Percentiles rank a stretch among this genome's conserved stretches.
phyloP scores from a whole-genome alignment of 2,797 vertebrate genomes.

The Crotalus adamanteus region DNA sequence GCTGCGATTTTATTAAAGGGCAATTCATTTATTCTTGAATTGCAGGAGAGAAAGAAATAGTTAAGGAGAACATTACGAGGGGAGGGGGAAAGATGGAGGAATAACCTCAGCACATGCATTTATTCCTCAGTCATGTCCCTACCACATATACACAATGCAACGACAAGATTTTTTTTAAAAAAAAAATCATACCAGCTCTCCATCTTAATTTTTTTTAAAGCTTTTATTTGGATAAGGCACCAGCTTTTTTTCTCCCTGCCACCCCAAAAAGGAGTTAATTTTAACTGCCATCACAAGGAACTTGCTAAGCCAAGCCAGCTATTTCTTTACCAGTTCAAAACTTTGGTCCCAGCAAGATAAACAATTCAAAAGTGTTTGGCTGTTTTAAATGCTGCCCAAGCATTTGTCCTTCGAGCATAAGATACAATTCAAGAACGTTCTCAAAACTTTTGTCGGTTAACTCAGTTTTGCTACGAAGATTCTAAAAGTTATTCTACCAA shows the following conservation, averaged over 20 bases:
- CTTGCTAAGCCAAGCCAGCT: background rate
- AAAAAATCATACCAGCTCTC: background rate
- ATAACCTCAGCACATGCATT: background rate
- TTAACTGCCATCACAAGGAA: background rate
- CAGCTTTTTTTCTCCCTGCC: background rate
- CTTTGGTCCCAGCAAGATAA: background rate
- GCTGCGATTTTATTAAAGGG: background rate
- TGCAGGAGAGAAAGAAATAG: background rate
- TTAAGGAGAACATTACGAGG: background rate
- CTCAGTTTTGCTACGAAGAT: background rate
- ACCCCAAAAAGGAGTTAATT: background rate
- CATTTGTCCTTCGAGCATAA: background rate
- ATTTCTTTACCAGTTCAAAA: background rate
- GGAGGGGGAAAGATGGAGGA: background rate
- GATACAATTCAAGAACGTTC: background rate
- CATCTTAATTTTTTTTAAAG: background rate
- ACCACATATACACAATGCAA: background rate
- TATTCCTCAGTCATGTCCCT: background rate
- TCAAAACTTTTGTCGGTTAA: background rate
- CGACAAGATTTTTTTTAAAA: background rate
- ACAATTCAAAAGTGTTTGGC: background rate
- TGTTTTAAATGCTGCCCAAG: background rate
- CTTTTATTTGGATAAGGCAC: background rate
- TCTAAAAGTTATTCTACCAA: background rate
- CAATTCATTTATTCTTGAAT: background rate